Evolutionary conservation across 1,140 invertebrate species (phyloP).

Genomic region (Streblospio benedicti): DNA sequence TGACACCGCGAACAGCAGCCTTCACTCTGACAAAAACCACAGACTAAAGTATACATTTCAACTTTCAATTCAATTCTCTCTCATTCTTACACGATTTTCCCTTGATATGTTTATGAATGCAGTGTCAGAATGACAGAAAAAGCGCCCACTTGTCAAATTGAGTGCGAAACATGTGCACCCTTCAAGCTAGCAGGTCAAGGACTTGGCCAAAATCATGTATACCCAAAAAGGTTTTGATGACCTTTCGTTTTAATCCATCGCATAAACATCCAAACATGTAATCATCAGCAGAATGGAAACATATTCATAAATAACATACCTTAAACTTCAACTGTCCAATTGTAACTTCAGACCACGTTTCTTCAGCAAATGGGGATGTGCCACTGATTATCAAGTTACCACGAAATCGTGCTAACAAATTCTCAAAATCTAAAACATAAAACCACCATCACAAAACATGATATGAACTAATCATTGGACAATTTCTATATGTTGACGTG

Average conservation of each 20-base stretch:
- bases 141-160: not conserved
- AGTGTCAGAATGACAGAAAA: not conserved
- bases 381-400: conserved; percentile 53
- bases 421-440: conserved; percentile 41
- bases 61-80: conserved; percentile 3
- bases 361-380: conserved; percentile 61
- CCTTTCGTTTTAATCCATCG: no score
- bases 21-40: conserved; percentile 54
- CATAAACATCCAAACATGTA: not conserved
- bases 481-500: not conserved
- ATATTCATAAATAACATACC: conserved; percentile 49
- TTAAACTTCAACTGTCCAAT: conserved; percentile 63
- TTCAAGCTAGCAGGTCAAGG: not conserved
- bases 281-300: not conserved
- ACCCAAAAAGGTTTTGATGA: not conserved
- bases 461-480: not conserved
- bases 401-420: conserved; percentile 52
- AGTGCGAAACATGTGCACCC: not conserved
- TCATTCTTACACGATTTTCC: not conserved
- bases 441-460: conserved; percentile 7
- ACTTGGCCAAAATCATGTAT: not conserved
- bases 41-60: conserved; percentile 7
- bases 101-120: not conserved
- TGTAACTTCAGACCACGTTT: conserved; percentile 57
- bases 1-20: conserved; percentile 79